A percentile compares a stretch with the other conserved stretches of the same genome.
Conservation (phyloP, 2,888 invertebrate species). For the Drosophila setosimentum region DNA sequence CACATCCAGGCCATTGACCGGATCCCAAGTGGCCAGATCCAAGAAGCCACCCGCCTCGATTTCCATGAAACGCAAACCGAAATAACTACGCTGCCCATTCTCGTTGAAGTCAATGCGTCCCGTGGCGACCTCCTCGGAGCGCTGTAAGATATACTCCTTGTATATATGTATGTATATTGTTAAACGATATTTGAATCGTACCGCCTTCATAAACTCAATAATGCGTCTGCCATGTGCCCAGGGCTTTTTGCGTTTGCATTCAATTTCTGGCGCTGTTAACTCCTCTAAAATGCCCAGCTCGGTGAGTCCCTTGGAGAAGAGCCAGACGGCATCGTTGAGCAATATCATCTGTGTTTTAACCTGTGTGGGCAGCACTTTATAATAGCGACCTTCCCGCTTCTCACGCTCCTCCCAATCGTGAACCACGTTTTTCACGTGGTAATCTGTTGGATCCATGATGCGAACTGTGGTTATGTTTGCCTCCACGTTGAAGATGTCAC, state of each 20-base stretch:
- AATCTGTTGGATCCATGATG: conserved; percentile 84
- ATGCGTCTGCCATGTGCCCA: conserved; percentile 89
- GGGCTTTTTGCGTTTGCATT: conserved; percentile 84
- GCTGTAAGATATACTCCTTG: conserved; percentile 56
- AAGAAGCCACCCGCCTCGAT: conserved; percentile 87
- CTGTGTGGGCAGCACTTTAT: conserved; percentile 70
- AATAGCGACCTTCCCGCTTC: conserved; percentile 79
- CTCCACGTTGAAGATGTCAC: conserved; percentile 84
- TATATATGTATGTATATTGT: conserved; percentile 5
- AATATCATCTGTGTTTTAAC: conserved; percentile 88
- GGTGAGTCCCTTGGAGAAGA: conserved; percentile 87
- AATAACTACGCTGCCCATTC: conserved; percentile 89
- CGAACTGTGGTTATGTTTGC: conserved; percentile 84
- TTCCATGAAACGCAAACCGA: conserved; percentile 89
- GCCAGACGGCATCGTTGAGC: conserved; percentile 89
- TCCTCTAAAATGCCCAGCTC: conserved; percentile 83
- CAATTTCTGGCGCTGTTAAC: conserved; percentile 74
- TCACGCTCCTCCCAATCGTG: conserved; percentile 85
- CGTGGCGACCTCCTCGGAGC: conserved; percentile 82
- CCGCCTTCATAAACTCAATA: conserved; percentile 89
- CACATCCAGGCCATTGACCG: conserved; percentile 84
- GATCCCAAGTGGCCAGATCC: conserved; percentile 86
- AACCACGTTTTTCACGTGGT: conserved; percentile 83
- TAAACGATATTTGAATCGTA: conserved; percentile 78
- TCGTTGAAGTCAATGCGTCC: conserved; percentile 84